These are phyloP conservation scores for Rhinophrynus dorsalis DNA, from an alignment of 2,797 vertebrate genomes.

Conservation along the genomic window DNA sequence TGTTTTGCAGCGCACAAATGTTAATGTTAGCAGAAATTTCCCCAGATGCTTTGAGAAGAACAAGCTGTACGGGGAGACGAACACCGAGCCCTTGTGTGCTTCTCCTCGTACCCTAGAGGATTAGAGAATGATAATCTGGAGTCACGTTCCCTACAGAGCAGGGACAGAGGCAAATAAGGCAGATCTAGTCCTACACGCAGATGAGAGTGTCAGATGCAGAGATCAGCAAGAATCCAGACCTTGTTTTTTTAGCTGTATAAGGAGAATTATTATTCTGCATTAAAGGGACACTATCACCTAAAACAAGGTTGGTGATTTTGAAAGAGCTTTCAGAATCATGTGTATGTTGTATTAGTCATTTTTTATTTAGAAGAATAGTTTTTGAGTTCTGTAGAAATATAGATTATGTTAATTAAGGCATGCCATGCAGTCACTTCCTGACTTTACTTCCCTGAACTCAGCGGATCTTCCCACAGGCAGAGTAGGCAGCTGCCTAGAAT, in stretches of 20 bases:
- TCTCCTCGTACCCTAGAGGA: not conserved
- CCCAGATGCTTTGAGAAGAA: constrained; percentile 5
- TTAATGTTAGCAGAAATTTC: constrained; percentile 32
- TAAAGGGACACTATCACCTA: too few species aligned
- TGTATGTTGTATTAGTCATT: too few species aligned
- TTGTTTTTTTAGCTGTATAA: not conserved
- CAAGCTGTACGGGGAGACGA: not conserved
- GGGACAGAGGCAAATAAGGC: not conserved
- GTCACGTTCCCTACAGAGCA: not conserved
- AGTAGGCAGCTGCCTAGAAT: too few species aligned
- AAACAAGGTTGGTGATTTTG: too few species aligned
- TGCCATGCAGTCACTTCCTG: too few species aligned
- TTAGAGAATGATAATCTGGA: not conserved
- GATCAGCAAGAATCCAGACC: not conserved
- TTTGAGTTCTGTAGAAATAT: too few species aligned
- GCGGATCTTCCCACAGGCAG: too few species aligned
- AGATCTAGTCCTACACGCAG: not conserved
- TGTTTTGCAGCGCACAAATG: constrained; percentile 16
- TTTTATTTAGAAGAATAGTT: too few species aligned
- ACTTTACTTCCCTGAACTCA: too few species aligned
- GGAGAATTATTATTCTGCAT: too few species aligned
- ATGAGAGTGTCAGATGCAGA: not conserved
- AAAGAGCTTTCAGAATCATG: too few species aligned
- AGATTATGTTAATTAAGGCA: too few species aligned
- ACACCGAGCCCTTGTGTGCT: not conserved